Evolutionary conservation across 2,888 invertebrate species (phyloP), one percentile per base, ranked within the genome.

Genomic region (Plusia festucae): DNA sequence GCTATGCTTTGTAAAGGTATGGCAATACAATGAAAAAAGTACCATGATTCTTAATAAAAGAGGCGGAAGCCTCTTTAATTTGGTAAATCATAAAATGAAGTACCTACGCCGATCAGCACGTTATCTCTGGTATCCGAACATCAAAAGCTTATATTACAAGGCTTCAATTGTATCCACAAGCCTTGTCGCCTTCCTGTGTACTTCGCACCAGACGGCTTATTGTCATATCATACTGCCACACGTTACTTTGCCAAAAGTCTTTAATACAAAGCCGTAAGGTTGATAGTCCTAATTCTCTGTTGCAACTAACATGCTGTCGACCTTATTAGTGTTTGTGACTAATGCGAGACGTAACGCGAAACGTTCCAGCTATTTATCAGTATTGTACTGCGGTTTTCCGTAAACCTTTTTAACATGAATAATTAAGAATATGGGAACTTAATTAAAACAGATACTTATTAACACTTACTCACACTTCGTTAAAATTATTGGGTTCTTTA

Each of bases 301-400:
- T 32, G 40, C 40, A 1, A n/a, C n/a, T 40, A 40, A 40, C n/a
- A 40, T 40, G 40, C 40, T 40, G 40, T 40, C 40, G 6, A 40
- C 40, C 40, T 40, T 40, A 40, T 40, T 40, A 60, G 44, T 65
- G 51, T 58, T 60, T 54, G 53, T 59, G 60, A 70, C 51, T 68
- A 58, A 75, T 69, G 40, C 6, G 6, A 40, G 40, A n/a, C 32
- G 57, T 24, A 52, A 67, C 40, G 11, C 51, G 59, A 77, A 40
- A 51, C 30, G 51, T 67, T 57, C 52, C 54, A 24, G 27, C 18
- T 44, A 60, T 53, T 13, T 53, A 27, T 8, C 44, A 40, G 40
- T 40, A 40, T 40, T 4, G 30, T 53, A 34, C n/a, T 78, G 79
- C 49, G 79, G 75, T 78, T 78, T 69, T 75, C 65, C 79, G 16